Conservation (phyloP, 2,888 invertebrate genomes). For the Sipha maydis region DNA sequence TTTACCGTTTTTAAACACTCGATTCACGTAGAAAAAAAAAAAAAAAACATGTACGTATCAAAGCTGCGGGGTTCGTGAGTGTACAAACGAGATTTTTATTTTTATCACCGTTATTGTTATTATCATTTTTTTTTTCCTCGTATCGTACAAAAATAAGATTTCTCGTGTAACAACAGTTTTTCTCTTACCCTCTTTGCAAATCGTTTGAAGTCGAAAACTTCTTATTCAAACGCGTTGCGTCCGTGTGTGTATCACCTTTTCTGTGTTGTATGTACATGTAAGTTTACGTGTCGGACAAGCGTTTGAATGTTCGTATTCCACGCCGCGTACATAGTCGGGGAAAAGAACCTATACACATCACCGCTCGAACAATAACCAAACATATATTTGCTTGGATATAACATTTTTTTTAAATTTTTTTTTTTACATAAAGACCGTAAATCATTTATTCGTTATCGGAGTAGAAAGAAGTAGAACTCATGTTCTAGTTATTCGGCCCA, state of each 20-base stretch:
- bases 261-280: not conserved
- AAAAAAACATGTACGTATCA: not conserved
- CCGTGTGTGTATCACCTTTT: not conserved
- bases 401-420: not conserved
- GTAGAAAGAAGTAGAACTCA: not conserved
- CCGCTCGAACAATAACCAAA: not conserved
- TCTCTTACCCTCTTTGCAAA: not conserved
- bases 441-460: not conserved
- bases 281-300: no score
- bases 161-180: conserved; percentile 6
- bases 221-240: not conserved
- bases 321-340: not conserved
- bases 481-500: not conserved
- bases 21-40: not conserved
- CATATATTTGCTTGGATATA: not conserved
- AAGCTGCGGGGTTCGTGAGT: not conserved
- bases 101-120: not conserved
- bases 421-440: not conserved
- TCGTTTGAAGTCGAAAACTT: conserved; percentile 35
- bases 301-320: no score
- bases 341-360: not conserved
- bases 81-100: conserved; percentile 21
- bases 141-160: conserved; percentile 32
- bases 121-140: conserved; percentile 2
- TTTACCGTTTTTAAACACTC: not conserved